phyloP scores from a whole-genome alignment of 2,888 invertebrate species.

The Elegia similella region DNA sequence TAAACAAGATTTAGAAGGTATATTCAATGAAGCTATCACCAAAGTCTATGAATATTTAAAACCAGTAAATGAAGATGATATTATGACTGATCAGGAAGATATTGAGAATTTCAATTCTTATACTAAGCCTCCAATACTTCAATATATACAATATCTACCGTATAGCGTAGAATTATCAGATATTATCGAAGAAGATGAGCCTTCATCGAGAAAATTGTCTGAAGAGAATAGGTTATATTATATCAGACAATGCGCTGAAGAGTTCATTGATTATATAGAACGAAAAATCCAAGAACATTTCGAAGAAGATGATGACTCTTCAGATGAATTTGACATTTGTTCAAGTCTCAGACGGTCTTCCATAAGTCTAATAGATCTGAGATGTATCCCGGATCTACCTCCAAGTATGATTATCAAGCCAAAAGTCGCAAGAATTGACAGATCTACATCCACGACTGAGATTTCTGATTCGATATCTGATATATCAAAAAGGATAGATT shows the following conservation, averaged over 20 bases:
- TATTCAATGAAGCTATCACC: conserved; percentile 58
- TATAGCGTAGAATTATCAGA: conserved; percentile 72
- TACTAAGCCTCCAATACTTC: conserved; percentile 59
- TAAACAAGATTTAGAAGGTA: conserved; percentile 65
- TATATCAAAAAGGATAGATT: conserved; percentile 57
- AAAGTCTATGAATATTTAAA: conserved; percentile 50
- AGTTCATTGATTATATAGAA: conserved; percentile 60
- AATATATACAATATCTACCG: conserved; percentile 53
- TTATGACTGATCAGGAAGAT: conserved; percentile 71
- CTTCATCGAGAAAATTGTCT: conserved; percentile 52
- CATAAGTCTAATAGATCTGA: conserved; percentile 67
- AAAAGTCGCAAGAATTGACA: conserved; percentile 62
- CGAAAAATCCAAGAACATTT: conserved; percentile 52
- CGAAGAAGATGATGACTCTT: conserved; percentile 48
- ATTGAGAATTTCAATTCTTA: conserved; percentile 65
- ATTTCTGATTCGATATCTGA: conserved; percentile 66
- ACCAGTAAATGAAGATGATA: conserved; percentile 49
- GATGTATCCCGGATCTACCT: conserved; percentile 70
- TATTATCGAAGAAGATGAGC: conserved; percentile 73
- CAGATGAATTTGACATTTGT: conserved; percentile 65
- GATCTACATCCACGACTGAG: conserved; percentile 71
- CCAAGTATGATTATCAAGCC: conserved; percentile 70
- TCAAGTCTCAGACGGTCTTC: conserved; percentile 56
- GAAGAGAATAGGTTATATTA: conserved; percentile 49
- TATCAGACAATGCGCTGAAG: conserved; percentile 54